Evolutionary conservation across 2,113 vertebrate genomes (phyloP).

Genomic region (Oceanites oceanicus): DNA sequence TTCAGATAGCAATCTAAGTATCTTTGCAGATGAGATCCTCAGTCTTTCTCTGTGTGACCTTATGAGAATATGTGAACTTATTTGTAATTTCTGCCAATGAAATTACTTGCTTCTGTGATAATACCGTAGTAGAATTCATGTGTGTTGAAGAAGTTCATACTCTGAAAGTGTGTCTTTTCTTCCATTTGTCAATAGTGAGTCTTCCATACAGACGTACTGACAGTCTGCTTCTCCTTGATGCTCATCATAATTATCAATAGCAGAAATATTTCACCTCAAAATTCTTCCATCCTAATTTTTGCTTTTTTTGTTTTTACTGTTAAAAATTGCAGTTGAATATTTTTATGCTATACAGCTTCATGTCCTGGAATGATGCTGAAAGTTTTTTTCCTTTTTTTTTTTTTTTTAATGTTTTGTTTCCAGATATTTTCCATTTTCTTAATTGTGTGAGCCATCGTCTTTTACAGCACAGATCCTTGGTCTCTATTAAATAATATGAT

Average conservation of each 20-base stretch:
- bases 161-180: not conserved
- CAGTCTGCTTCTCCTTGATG: not conserved
- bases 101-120: not conserved
- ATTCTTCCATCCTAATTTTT: not conserved
- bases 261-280: not conserved
- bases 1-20: not conserved
- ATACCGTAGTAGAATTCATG: not conserved
- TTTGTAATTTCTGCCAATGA: not conserved
- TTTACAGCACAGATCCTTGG: not conserved
- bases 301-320: accelerated
- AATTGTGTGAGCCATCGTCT: not conserved
- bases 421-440: not conserved
- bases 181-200: not conserved
- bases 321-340: not conserved
- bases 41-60: not conserved
- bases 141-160: accelerated
- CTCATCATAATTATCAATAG: not conserved
- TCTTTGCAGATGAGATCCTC: not conserved
- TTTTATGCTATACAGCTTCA: not conserved
- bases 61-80: not conserved
- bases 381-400: no score
- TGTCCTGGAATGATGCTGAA: not conserved
- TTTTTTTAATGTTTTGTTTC: not conserved
- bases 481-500: not conserved
- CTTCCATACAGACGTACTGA: not conserved